A percentile compares a stretch with the other conserved stretches of the same genome.
These are phyloP conservation scores for Fundulus diaphanus DNA, from an alignment of 2,797 vertebrate genomes.

Conservation along the genomic window DNA sequence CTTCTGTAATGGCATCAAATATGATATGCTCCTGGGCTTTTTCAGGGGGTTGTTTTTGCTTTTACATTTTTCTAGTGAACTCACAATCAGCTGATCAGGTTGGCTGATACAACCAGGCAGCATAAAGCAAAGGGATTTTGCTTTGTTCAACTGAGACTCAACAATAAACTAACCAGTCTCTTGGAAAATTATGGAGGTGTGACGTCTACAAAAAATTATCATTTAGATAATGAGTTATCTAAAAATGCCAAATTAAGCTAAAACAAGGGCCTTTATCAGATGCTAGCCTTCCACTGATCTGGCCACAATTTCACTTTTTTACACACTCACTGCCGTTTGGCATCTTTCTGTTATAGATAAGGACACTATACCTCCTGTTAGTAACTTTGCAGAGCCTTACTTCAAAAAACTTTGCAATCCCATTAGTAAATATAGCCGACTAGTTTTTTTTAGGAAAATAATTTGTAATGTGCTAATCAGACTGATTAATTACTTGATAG, in stretches of 20 bases:
- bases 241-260: neutral
- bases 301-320: neutral
- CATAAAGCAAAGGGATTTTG: too few species aligned
- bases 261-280: neutral
- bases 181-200: neutral
- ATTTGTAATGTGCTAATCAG: too few species aligned
- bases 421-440: neutral
- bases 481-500: neutral
- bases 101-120: too few species aligned
- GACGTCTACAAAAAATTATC: neutral
- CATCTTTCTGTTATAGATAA: neutral
- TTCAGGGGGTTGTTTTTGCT: too few species aligned
- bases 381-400: neutral
- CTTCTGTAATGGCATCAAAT: too few species aligned
- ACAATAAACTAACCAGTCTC: neutral
- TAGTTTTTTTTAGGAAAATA: neutral
- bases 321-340: neutral
- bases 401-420: neutral
- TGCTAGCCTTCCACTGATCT: neutral
- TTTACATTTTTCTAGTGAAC: too few species aligned
- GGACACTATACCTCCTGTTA: neutral
- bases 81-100: too few species aligned
- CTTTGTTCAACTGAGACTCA: neutral
- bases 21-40: too few species aligned
- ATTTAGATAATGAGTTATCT: neutral